Base-by-base conservation (phyloP, 1,140 invertebrate species). In the Drosophila tristis region DNA sequence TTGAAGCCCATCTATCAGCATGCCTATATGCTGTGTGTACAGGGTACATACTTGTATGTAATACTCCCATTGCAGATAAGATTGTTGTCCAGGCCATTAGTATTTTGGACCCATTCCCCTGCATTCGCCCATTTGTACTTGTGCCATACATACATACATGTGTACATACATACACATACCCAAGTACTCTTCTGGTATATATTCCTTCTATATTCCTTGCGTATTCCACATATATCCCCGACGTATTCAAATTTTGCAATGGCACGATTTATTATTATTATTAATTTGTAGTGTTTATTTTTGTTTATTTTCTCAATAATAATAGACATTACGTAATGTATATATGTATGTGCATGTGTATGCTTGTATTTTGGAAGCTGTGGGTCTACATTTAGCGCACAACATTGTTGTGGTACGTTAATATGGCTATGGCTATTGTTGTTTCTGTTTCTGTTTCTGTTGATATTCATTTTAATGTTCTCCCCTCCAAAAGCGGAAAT, bases 301-400 rank as follows among this genome's bases (percentile, higher is more conserved):
- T 29, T 26, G 31, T 42, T 20, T 43, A 45, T 57, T 35, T 50
- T 31, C 43, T 64, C 43, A 65, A 62, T 80, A 47, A 68, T 64
- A 64, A 77, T 80, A 80, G 60, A 8, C 67, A 86, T 84, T 84
- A 80, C 80, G 80, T 86, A 85, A 84, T 20, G 20, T 20, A 20
- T 20, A 20, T 16, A 1, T 16, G 1, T 16, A 1, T 16, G 16
- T 20, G 20, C 2, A 20, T 2, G 20, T 20, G 20, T 20, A 1
- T 20, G 20, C 59, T 62, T 43, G 42, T 35, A 25, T 56, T 76
- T 68, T 79, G 60, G 55, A 75, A 78, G 48, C 66, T 59, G 54
- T 50, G 31, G 7, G 39, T 15, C n/a, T 31, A 54, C 26, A 47
- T 25, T 9, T 9, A 20, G n/a, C 15, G 13, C 15, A 48, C 59